Percentiles rank a stretch among this genome's conserved stretches.
These are phyloP conservation scores for Papilio aristodemus DNA, from an alignment of 1,140 invertebrate species.

Conservation along the genomic window DNA sequence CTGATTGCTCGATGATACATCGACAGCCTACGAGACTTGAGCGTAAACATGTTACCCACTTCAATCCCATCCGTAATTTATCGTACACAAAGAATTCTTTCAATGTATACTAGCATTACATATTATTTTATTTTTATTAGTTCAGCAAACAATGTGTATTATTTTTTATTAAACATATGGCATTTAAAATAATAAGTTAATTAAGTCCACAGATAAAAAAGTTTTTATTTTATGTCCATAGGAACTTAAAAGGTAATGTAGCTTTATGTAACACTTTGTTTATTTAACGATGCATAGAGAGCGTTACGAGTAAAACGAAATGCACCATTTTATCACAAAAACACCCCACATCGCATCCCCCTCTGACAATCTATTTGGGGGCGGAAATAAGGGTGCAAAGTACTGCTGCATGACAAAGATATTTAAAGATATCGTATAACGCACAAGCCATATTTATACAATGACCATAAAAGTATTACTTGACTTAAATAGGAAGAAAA, in stretches of 20 bases:
- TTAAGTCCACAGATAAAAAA: no score
- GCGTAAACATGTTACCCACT: conserved; percentile 19
- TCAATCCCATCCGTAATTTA: background rate
- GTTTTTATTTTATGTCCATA: no score
- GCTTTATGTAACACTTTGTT: background rate
- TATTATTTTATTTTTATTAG: no score
- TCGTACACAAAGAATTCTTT: conserved; percentile 8
- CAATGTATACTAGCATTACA: background rate
- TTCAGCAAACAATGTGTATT: no score
- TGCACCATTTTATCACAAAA: conserved; percentile 5
- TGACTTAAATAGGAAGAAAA: background rate
- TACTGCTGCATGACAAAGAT: background rate
- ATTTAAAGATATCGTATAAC: conserved; percentile 5
- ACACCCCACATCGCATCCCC: conserved; percentile 11
- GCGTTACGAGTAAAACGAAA: conserved; percentile 9
- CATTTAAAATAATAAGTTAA: no score
- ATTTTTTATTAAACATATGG: no score
- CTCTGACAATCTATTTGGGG: conserved; percentile 26
- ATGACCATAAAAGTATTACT: background rate
- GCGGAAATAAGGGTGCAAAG: conserved; percentile 4
- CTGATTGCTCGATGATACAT: conserved; percentile 32
- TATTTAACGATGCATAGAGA: background rate
- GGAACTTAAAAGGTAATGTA: background rate
- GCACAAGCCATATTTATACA: background rate
- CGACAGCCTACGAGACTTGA: background rate